A percentile compares a stretch with the other conserved stretches of the same genome.
Evolutionary conservation across 2,888 invertebrate species (phyloP).

Genomic region (Thymelicus lineola): DNA sequence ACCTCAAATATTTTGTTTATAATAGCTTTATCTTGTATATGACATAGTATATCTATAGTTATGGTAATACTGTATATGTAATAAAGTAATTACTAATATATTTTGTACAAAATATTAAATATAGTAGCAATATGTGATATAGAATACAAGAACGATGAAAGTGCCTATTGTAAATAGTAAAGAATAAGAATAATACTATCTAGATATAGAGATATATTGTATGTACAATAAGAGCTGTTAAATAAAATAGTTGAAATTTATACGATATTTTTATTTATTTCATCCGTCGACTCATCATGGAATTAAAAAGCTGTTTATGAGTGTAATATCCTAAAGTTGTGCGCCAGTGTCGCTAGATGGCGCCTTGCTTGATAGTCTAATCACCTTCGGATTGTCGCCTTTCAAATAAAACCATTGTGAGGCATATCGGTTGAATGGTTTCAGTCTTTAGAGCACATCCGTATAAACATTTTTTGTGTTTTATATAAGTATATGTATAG

Average conservation of each 20-base stretch:
- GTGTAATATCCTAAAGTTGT: no score
- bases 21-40: background rate
- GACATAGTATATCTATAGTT: constrained; percentile 21
- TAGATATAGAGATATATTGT: constrained; percentile 57
- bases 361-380: no score
- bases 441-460: no score
- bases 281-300: background rate
- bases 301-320: no score
- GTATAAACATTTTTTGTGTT: no score
- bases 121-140: constrained; percentile 77
- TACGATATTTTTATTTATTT: constrained; percentile 35
- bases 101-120: constrained; percentile 58
- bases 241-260: constrained; percentile 67
- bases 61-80: constrained; percentile 21
- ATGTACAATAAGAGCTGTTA: constrained; percentile 60
- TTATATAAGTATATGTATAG: no score
- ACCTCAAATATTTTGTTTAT: background rate
- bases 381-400: no score
- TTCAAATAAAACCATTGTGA: no score
- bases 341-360: no score
- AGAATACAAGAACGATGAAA: constrained; percentile 70
- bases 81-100: constrained; percentile 52
- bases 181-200: constrained; percentile 41
- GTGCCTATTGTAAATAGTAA: constrained; percentile 74
- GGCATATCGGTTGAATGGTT: no score